phyloP scores from a whole-genome alignment of 2,888 invertebrate species.

The Tolmerus cingulatus region DNA sequence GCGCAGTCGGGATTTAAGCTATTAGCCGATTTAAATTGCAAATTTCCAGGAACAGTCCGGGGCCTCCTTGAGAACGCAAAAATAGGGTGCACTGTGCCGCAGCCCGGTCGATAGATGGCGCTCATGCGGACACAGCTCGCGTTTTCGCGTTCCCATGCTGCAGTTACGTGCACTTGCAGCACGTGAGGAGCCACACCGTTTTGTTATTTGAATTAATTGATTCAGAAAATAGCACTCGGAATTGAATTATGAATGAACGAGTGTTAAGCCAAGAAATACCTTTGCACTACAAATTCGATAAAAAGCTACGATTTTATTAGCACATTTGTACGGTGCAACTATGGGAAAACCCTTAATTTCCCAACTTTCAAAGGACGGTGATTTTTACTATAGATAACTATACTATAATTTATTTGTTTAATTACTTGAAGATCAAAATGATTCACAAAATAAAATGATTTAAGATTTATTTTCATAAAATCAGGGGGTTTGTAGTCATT shows the following conservation, averaged over 20 bases:
- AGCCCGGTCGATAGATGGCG: not conserved
- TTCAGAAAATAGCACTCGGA: not conserved
- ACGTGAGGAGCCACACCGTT: not conserved
- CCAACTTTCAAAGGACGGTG: too few relatives aligned
- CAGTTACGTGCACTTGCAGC: not conserved
- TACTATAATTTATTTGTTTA: too few relatives aligned
- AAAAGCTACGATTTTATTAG: too few relatives aligned
- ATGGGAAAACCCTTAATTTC: too few relatives aligned
- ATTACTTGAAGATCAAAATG: too few relatives aligned
- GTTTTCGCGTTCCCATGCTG: not conserved
- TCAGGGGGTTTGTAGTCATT: too few relatives aligned
- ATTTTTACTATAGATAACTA: too few relatives aligned
- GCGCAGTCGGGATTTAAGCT: not conserved
- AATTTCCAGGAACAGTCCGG: not conserved
- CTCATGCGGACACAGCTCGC: not conserved
- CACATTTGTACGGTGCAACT: too few relatives aligned
- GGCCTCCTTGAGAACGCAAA: not conserved
- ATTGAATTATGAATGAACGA: not conserved
- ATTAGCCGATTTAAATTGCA: not conserved
- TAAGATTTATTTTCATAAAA: too few relatives aligned
- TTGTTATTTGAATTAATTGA: not conserved
- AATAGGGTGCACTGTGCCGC: not conserved
- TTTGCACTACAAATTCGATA: too few relatives aligned
- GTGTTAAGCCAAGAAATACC: not conserved
- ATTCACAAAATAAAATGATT: too few relatives aligned